Evolutionary conservation across 2,888 invertebrate species (phyloP).

Genomic region (Rhagonycha fulva): DNA sequence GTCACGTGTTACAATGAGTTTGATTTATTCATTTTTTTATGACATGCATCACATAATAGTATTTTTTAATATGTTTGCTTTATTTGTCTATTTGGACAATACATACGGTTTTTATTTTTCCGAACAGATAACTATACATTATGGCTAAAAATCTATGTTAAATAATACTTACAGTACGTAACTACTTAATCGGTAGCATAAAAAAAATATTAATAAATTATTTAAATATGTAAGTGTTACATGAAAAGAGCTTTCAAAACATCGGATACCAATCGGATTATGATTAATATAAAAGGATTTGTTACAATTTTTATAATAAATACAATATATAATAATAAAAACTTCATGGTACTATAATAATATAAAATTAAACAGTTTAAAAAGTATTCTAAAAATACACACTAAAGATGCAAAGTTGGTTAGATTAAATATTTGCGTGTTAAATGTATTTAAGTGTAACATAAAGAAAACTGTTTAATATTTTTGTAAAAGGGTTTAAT

Average conservation of each 20-base stretch:
- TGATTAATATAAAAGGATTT: neutral
- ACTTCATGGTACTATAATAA: neutral
- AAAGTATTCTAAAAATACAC: neutral
- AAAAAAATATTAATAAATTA: neutral
- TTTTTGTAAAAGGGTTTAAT: neutral
- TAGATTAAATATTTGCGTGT: neutral
- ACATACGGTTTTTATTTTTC: neutral
- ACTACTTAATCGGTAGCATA: neutral
- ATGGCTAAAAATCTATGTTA: neutral
- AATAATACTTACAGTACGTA: neutral
- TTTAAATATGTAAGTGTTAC: neutral
- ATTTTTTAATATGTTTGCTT: neutral
- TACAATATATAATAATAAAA: neutral
- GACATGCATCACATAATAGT: neutral
- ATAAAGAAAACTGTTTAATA: neutral
- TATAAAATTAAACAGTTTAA: neutral
- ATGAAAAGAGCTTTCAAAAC: neutral
- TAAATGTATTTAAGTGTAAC: neutral
- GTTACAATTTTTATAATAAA: neutral
- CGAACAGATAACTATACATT: no score
- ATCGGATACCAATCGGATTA: no score
- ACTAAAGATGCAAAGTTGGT: neutral
- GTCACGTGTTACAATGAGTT: neutral
- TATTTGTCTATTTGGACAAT: neutral
- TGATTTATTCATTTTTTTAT: neutral